These are phyloP conservation scores for Synchiropus splendidus DNA, from an alignment of 2,113 vertebrate genomes.

Conservation along the genomic window DNA sequence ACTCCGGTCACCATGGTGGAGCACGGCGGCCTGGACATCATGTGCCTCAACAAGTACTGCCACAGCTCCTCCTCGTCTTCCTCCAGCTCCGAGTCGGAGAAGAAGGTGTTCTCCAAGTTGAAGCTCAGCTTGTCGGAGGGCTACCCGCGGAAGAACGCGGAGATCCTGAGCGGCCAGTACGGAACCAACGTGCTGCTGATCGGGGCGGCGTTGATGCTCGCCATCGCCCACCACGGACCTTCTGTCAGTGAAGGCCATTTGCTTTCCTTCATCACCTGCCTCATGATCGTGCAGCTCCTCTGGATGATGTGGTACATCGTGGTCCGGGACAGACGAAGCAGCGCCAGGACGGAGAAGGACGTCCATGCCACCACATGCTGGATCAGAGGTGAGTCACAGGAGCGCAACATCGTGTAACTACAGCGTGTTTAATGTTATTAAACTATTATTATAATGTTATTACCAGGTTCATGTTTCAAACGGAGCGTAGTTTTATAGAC, in stretches of 20 bases:
- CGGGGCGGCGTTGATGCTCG: slow-evolving; percentile 83
- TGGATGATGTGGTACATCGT: slow-evolving; percentile 96
- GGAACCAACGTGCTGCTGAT: slow-evolving; percentile 85
- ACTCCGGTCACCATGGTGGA: slow-evolving; percentile 56
- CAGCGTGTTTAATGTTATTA: too few species aligned
- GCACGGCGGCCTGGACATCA: slow-evolving; percentile 56
- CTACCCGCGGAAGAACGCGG: slow-evolving; percentile 81
- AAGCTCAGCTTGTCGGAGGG: slow-evolving; percentile 50
- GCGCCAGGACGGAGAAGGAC: slow-evolving; percentile 72
- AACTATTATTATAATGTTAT: too few species aligned
- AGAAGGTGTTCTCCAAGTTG: slow-evolving; percentile 53
- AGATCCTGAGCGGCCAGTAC: slow-evolving; percentile 89
- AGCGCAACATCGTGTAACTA: too few species aligned
- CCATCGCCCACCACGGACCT: slow-evolving; percentile 73
- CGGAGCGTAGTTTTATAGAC: too few species aligned
- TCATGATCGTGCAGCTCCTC: slow-evolving; percentile 85
- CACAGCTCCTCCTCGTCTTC: slow-evolving; percentile 49
- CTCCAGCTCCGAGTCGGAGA: slow-evolving; percentile 54
- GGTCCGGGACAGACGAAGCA: slow-evolving; percentile 68
- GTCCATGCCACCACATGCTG: slow-evolving; percentile 81
- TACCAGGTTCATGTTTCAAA: too few species aligned
- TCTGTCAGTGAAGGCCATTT: slow-evolving; percentile 74
- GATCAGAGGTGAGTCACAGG: slow-evolving; percentile 76
- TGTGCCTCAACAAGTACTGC: slow-evolving; percentile 61
- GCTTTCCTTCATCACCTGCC: slow-evolving; percentile 76